Percentiles rank a stretch among this genome's conserved stretches.
Evolutionary conservation across 2,888 invertebrate species (phyloP).

Genomic region (Liopterus haemorrhoidalis): DNA sequence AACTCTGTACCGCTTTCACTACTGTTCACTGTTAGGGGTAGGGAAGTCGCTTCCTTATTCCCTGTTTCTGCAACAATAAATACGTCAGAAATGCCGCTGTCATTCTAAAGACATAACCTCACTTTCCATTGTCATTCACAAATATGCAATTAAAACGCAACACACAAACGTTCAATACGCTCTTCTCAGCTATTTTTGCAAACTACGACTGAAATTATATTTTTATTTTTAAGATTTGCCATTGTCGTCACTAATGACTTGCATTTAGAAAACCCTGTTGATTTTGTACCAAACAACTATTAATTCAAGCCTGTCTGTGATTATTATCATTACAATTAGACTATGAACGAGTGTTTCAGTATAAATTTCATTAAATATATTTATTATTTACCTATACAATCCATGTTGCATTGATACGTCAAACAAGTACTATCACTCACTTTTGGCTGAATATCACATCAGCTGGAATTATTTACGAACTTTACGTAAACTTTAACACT

Average conservation of each 20-base stretch:
- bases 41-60: constrained; percentile 14
- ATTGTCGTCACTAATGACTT: too few relatives aligned
- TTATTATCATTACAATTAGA: too few relatives aligned
- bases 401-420: constrained; percentile 18
- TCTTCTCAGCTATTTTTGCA: background rate
- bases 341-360: too few relatives aligned
- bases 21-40: constrained; percentile 6
- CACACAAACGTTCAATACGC: background rate
- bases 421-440: too few relatives aligned
- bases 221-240: too few relatives aligned
- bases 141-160: background rate
- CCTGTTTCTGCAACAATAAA: constrained; percentile 18
- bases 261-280: constrained; percentile 20
- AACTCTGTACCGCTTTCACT: constrained; percentile 4
- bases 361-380: too few relatives aligned
- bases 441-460: too few relatives aligned
- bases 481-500: too few relatives aligned
- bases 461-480: too few relatives aligned
- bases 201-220: too few relatives aligned
- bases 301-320: too few relatives aligned
- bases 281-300: too few relatives aligned
- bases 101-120: constrained; percentile 13
- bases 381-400: constrained; percentile 21
- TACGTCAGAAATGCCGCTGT: background rate
- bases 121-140: constrained; percentile 9